A percentile compares a stretch with the other conserved stretches of the same genome.
Conservation (phyloP, 2,113 vertebrate species). For the Empidonax alnorum region DNA sequence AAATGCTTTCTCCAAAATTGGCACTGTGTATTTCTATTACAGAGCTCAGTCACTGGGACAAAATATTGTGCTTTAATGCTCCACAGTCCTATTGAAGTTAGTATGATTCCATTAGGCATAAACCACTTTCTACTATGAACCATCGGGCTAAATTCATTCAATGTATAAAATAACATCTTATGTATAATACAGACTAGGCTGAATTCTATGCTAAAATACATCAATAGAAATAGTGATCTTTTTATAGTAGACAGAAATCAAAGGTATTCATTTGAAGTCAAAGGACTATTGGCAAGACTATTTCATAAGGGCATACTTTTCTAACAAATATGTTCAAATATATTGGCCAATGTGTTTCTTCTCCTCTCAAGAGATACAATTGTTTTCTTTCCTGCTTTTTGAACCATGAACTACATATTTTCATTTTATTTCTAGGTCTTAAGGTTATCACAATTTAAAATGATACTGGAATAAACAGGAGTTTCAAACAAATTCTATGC, state of each 20-base stretch:
- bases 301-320: not conserved
- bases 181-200: not conserved
- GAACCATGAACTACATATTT: not conserved
- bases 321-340: not conserved
- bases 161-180: slow-evolving; percentile 9
- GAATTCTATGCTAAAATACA: slow-evolving; percentile 17
- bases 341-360: not conserved
- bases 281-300: not conserved
- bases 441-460: not conserved
- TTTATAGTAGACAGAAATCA: slow-evolving; percentile 19
- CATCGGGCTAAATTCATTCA: not conserved
- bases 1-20: slow-evolving; percentile 26
- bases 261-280: slow-evolving; percentile 10
- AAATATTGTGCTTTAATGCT: slow-evolving; percentile 38
- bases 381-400: not conserved
- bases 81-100: slow-evolving; percentile 1
- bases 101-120: slow-evolving; percentile 23
- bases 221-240: not conserved
- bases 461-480: not conserved
- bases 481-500: not conserved
- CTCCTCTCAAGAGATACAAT: not conserved
- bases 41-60: slow-evolving; percentile 29
- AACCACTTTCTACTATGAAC: not conserved
- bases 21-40: slow-evolving; percentile 5
- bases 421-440: not conserved